phyloP scores from a whole-genome alignment of 1,140 invertebrate genomes.

The Maconellicoccus hirsutus region DNA sequence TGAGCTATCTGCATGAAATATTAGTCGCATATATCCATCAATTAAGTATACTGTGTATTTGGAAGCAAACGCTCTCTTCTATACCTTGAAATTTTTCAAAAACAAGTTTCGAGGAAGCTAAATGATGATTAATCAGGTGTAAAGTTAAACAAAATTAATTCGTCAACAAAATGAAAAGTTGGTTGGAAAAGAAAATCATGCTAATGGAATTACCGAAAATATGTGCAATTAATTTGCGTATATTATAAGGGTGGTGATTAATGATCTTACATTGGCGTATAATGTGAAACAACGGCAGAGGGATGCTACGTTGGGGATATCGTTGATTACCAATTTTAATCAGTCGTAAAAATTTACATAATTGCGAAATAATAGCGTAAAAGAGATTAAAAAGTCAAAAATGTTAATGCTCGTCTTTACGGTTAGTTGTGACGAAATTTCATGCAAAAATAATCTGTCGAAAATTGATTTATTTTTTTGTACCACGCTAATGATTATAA shows the following conservation, averaged over 20 bases:
- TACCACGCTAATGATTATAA: too few relatives aligned
- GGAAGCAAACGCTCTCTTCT: not conserved
- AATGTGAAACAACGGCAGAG: not conserved
- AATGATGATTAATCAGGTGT: slow-evolving; percentile 4
- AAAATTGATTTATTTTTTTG: too few relatives aligned
- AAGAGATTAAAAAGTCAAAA: not conserved
- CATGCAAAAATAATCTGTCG: too few relatives aligned
- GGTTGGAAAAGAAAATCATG: not conserved
- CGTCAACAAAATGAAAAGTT: slow-evolving; percentile 5
- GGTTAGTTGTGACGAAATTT: too few relatives aligned
- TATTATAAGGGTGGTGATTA: not conserved
- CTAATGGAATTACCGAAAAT: slow-evolving; percentile 2
- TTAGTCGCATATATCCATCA: too few relatives aligned
- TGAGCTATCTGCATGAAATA: too few relatives aligned
- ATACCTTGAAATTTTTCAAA: not conserved
- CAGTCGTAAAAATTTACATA: slow-evolving; percentile 9
- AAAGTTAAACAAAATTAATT: slow-evolving; percentile 6
- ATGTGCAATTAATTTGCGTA: slow-evolving; percentile 5
- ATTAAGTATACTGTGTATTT: not conserved
- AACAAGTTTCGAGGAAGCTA: not conserved
- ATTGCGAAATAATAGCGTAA: not conserved
- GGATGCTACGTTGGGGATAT: not conserved
- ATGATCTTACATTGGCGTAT: not conserved
- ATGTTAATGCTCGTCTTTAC: too few relatives aligned
- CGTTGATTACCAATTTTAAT: slow-evolving; percentile 9